Conservation (phyloP, 2,888 invertebrate genomes). For the Diaphora mendica region DNA sequence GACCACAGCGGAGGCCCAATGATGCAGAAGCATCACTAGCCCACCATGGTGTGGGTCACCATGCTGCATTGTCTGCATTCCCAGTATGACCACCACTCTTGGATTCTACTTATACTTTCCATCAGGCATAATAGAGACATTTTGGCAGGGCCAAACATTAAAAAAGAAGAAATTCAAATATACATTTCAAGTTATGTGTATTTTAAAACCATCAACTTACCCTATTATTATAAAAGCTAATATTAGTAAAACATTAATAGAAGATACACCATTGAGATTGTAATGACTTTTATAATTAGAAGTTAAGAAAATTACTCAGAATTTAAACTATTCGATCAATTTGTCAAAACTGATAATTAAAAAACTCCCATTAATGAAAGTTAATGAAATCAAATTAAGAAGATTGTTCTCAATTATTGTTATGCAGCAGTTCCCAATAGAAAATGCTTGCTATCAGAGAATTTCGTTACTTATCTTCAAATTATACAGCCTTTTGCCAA, state of each 20-base stretch:
- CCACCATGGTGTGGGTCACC: too few relatives aligned
- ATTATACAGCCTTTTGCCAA: conserved; percentile 16
- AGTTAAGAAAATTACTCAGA: background rate
- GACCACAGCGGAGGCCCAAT: too few relatives aligned
- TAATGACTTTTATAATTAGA: background rate
- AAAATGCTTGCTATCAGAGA: background rate
- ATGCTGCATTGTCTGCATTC: too few relatives aligned
- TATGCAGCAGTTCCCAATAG: background rate
- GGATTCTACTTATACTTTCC: too few relatives aligned
- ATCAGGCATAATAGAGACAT: too few relatives aligned
- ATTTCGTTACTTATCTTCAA: background rate
- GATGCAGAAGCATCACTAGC: too few relatives aligned
- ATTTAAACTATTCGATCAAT: background rate
- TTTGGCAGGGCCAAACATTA: too few relatives aligned
- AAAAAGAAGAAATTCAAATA: too few relatives aligned
- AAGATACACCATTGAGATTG: background rate
- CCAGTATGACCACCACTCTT: too few relatives aligned
- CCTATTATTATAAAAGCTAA: too few relatives aligned
- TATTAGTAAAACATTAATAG: background rate
- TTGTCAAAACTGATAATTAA: background rate
- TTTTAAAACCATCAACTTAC: too few relatives aligned
- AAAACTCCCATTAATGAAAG: background rate
- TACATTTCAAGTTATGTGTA: too few relatives aligned
- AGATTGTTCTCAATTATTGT: background rate
- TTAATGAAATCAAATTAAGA: background rate